phyloP scores from a whole-genome alignment of 2,888 invertebrate genomes.

The Cyclophora punctaria region DNA sequence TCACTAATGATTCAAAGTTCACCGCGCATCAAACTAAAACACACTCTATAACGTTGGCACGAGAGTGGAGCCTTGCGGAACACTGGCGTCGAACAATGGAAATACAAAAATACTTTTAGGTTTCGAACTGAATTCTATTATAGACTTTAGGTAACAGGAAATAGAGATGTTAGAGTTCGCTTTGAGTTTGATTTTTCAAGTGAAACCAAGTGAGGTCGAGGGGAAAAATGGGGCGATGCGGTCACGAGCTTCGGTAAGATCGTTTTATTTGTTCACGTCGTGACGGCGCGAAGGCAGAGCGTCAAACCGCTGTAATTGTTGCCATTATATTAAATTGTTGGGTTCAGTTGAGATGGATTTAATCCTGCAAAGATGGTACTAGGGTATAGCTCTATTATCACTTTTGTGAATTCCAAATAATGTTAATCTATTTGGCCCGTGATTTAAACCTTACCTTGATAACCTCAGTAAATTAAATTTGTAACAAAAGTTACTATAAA shows the following conservation, averaged over 20 bases:
- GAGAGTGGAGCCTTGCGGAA: slow-evolving; percentile 27
- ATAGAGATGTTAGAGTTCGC: slow-evolving; percentile 24
- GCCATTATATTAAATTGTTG: slow-evolving; percentile 42
- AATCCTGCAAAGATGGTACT: neutral
- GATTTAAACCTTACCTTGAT: too few relatives aligned
- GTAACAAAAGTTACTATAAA: too few relatives aligned
- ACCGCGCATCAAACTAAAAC: slow-evolving; percentile 23
- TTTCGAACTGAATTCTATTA: slow-evolving; percentile 7
- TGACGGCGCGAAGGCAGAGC: slow-evolving; percentile 48
- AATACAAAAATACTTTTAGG: slow-evolving; percentile 23
- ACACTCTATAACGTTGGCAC: slow-evolving; percentile 23
- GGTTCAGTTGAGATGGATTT: slow-evolving; percentile 21
- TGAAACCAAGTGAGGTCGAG: slow-evolving; percentile 25
- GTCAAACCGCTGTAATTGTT: slow-evolving; percentile 41
- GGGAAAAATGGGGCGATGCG: slow-evolving; percentile 49
- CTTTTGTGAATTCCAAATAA: too few relatives aligned
- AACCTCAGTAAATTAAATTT: too few relatives aligned
- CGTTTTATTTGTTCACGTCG: slow-evolving; percentile 39
- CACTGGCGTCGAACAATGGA: slow-evolving; percentile 22
- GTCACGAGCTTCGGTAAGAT: slow-evolving; percentile 42
- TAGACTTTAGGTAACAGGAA: slow-evolving; percentile 20
- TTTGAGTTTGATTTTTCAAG: slow-evolving; percentile 9
- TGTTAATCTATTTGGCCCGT: too few relatives aligned
- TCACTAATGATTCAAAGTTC: slow-evolving; percentile 19
- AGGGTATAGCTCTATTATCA: too few relatives aligned